phyloP scores from a whole-genome alignment of 1,140 invertebrate species.

The Dendrolimus punctatus region DNA sequence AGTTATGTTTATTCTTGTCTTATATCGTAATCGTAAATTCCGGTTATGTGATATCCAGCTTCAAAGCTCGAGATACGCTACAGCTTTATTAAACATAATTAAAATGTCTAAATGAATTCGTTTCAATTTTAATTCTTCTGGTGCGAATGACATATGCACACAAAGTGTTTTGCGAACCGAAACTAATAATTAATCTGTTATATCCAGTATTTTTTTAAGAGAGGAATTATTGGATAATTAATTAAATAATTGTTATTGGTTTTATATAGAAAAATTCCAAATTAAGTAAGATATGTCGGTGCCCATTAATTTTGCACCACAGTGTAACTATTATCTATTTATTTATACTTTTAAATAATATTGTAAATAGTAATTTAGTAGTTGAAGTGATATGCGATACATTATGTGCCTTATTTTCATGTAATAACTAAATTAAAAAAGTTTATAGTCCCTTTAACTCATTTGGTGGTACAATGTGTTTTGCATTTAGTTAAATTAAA shows the following conservation, averaged over 20 bases:
- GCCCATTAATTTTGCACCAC: slow-evolving; percentile 4
- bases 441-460: not conserved
- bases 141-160: no score
- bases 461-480: not conserved
- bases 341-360: slow-evolving; percentile 13
- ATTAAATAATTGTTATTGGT: not conserved
- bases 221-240: no score
- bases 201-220: no score
- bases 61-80: no score
- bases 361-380: slow-evolving; percentile 29
- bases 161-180: no score
- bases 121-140: no score
- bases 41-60: no score
- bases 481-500: slow-evolving; percentile 2
- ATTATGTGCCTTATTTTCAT: slow-evolving; percentile 28
- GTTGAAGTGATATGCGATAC: slow-evolving; percentile 22
- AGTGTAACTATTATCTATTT: slow-evolving; percentile 19
- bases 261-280: not conserved
- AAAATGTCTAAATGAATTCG: no score
- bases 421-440: slow-evolving; percentile 4
- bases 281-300: not conserved
- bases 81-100: no score
- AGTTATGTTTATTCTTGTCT: no score
- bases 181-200: no score
- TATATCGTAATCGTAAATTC: no score